These are phyloP conservation scores for Ophiodon elongatus DNA, from an alignment of 2,113 vertebrate species.

Conservation along the genomic window DNA sequence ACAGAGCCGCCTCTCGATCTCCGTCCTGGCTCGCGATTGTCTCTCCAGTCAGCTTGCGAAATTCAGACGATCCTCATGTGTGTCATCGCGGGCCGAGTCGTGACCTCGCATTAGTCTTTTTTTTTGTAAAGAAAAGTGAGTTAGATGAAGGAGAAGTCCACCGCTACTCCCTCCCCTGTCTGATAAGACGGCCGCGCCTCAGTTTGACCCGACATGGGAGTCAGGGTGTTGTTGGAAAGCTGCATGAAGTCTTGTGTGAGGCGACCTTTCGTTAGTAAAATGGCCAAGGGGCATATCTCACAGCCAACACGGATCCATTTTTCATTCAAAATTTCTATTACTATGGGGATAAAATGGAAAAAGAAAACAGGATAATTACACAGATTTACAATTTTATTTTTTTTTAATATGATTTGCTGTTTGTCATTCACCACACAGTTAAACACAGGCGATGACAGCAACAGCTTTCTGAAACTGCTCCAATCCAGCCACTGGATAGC, in stretches of 20 bases:
- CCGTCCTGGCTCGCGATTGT: background rate
- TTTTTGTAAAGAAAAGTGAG: background rate
- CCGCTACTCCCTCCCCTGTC: background rate
- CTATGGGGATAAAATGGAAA: background rate
- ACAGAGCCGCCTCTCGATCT: background rate
- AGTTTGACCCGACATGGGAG: background rate
- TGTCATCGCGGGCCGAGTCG: background rate
- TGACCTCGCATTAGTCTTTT: background rate
- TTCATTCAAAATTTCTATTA: background rate
- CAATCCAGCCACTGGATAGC: too few species aligned
- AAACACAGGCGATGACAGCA: too few species aligned
- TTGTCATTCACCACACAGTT: background rate
- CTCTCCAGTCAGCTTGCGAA: background rate
- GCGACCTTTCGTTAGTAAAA: background rate
- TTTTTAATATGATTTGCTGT: background rate
- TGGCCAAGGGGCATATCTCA: background rate
- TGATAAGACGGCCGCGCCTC: constrained; percentile 14
- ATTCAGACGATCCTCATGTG: constrained; percentile 1
- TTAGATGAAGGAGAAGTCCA: constrained; percentile 22
- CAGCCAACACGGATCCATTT: background rate
- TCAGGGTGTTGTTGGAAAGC: constrained; percentile 22
- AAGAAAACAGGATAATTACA: background rate
- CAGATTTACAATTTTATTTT: background rate
- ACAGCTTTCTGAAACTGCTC: too few species aligned
- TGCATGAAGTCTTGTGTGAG: background rate